Evolutionary conservation across 1,140 invertebrate genomes (phyloP).

Genomic region (Ylistrum balloti): DNA sequence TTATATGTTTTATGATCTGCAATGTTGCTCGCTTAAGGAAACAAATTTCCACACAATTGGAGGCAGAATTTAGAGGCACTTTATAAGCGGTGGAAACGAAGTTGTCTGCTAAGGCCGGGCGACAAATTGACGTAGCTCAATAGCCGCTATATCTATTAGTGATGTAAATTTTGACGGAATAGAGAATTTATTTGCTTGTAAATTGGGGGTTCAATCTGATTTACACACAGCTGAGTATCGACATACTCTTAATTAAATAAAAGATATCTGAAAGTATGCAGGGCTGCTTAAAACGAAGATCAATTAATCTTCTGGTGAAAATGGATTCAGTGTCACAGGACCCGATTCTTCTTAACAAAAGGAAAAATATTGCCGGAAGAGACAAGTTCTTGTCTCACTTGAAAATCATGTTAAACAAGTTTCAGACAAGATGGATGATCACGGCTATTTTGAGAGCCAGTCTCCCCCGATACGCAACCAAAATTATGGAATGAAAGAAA

Average conservation of each 20-base stretch:
- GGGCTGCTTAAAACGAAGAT: conserved; percentile 52
- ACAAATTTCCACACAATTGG: conserved; percentile 61
- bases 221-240: conserved; percentile 47
- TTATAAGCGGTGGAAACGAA: conserved; percentile 53
- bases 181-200: conserved; percentile 46
- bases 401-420: conserved; percentile 57
- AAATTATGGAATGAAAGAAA: conserved; percentile 57
- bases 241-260: conserved; percentile 56
- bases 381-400: conserved; percentile 47
- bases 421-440: conserved; percentile 62
- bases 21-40: conserved; percentile 57
- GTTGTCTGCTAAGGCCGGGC: conserved; percentile 30
- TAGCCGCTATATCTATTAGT: conserved; percentile 51
- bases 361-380: conserved; percentile 52
- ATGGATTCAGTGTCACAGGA: neutral
- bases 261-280: conserved; percentile 53
- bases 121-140: conserved; percentile 47
- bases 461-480: conserved; percentile 48
- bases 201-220: conserved; percentile 53
- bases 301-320: conserved; percentile 51
- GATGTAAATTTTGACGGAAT: conserved; percentile 54
- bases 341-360: neutral
- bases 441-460: conserved; percentile 48
- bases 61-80: conserved; percentile 57
- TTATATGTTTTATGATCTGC: conserved; percentile 59